phyloP scores from a whole-genome alignment of 2,888 invertebrate species.

The Epistrophe eligans region DNA sequence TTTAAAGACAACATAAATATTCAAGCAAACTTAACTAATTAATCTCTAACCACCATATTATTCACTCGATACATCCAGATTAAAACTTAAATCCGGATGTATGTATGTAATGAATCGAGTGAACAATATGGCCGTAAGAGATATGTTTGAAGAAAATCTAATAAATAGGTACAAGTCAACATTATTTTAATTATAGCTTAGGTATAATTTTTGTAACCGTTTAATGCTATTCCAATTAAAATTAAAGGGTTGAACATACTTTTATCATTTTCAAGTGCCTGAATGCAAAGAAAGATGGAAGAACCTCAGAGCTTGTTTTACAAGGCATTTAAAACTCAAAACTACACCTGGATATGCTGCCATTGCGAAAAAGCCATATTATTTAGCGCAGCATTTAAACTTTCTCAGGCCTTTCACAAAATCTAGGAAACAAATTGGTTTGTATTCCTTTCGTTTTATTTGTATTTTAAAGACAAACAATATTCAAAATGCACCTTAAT shows the following conservation, averaged over 20 bases:
- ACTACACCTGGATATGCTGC: background rate
- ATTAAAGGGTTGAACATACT: background rate
- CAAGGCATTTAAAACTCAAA: background rate
- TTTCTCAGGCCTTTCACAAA: background rate
- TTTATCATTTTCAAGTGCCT: background rate
- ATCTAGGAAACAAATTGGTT: background rate
- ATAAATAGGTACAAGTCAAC: no score
- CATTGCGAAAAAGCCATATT: background rate
- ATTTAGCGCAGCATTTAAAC: conserved; percentile 3
- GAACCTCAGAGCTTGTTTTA: conserved; percentile 11
- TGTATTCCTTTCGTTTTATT: background rate
- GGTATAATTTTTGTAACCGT: no score
- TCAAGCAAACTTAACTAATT: no score
- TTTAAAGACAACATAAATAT: no score
- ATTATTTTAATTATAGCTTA: no score
- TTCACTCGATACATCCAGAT: no score
- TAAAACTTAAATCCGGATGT: no score
- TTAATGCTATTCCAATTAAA: background rate
- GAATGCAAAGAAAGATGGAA: conserved; percentile 23
- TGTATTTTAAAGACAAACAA: no score
- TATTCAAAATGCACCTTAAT: background rate
- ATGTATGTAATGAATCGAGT: no score
- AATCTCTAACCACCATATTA: no score
- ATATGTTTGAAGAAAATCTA: no score
- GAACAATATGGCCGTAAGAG: no score